Evolutionary conservation across 2,113 vertebrate species (phyloP).

Genomic region (Chaetodon auriga): DNA sequence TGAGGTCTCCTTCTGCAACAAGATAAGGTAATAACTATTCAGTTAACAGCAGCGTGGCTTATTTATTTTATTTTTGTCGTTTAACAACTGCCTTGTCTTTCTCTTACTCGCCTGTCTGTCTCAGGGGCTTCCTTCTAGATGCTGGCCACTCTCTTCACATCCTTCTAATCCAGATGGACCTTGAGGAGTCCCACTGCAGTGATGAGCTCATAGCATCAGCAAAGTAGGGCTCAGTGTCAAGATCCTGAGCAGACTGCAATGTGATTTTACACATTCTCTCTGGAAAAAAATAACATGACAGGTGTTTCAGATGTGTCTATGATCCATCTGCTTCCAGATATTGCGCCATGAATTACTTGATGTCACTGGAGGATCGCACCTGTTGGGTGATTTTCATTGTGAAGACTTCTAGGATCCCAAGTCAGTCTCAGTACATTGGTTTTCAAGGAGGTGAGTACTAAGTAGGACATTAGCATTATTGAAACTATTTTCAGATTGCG

Average conservation of each 20-base stretch:
- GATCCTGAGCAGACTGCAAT: neutral
- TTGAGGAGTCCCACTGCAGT: slow-evolving; percentile 80
- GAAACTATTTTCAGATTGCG: accelerated
- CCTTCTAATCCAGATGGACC: slow-evolving; percentile 83
- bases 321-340: slow-evolving; percentile 68
- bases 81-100: no score
- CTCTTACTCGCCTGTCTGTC: neutral
- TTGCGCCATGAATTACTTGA: slow-evolving; percentile 83
- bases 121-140: slow-evolving; percentile 74
- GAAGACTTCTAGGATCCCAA: slow-evolving; percentile 81
- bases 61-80: neutral
- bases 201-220: slow-evolving; percentile 85
- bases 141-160: slow-evolving; percentile 57
- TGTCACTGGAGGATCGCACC: slow-evolving; percentile 48
- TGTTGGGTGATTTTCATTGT: slow-evolving; percentile 82
- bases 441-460: slow-evolving; percentile 83
- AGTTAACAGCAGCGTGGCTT: neutral
- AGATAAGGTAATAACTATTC: slow-evolving; percentile 71
- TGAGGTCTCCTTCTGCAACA: slow-evolving; percentile 84
- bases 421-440: slow-evolving; percentile 79
- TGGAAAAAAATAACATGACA: neutral
- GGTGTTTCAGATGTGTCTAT: neutral
- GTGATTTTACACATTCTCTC: no score
- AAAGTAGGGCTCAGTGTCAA: slow-evolving; percentile 69
- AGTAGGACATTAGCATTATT: neutral